These are phyloP conservation scores for Apostichopus californicus DNA, from an alignment of 35 echinoderm and acorn worm genomes.

Conservation along the genomic window DNA sequence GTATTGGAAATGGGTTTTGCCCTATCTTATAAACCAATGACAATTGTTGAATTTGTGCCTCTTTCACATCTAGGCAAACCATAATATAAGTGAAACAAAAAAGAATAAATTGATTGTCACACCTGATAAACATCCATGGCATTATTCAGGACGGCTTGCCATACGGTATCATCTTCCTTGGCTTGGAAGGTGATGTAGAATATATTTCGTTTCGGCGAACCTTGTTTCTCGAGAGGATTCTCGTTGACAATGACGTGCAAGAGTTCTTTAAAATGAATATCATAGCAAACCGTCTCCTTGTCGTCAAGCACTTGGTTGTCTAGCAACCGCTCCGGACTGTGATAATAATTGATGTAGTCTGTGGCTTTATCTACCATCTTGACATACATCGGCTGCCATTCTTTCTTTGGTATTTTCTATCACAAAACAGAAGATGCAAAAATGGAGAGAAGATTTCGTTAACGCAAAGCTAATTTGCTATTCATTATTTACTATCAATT, in stretches of 20 bases:
- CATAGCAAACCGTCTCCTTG: conserved; percentile 54
- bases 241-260: conserved; percentile 83
- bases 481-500: too few species aligned
- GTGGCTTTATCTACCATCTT: conserved; percentile 58
- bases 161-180: conserved; percentile 78
- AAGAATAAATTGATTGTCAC: background rate
- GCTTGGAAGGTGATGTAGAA: conserved; percentile 86
- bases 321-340: conserved; percentile 39
- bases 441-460: too few species aligned
- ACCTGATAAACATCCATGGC: conserved; percentile 86
- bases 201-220: conserved; percentile 51
- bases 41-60: too few species aligned
- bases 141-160: conserved; percentile 72
- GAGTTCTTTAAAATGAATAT: conserved; percentile 76
- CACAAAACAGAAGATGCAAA: background rate
- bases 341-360: conserved; percentile 72
- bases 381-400: conserved; percentile 61
- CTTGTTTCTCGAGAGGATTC: conserved; percentile 55
- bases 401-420: conserved; percentile 74
- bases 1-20: too few species aligned
- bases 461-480: too few species aligned
- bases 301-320: background rate
- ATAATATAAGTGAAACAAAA: too few species aligned
- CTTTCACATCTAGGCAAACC: too few species aligned
- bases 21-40: too few species aligned